Conservation (phyloP, 1,140 invertebrate genomes). For the Microplitis demolitor region DNA sequence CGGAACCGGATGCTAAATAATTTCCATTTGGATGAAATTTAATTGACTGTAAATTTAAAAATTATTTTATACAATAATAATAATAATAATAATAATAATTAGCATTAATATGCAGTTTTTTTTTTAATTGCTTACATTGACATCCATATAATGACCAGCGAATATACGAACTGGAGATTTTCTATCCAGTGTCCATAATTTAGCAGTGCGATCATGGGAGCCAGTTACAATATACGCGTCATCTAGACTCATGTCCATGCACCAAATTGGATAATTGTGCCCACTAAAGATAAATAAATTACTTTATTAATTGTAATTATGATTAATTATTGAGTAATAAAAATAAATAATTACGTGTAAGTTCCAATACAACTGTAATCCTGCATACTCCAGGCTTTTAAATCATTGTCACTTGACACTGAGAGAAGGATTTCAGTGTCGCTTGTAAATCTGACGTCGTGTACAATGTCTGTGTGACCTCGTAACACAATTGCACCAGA, state of each 20-base stretch:
- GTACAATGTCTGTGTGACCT: conserved; percentile 76
- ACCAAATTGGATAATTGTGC: conserved; percentile 87
- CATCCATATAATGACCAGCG: conserved; percentile 81
- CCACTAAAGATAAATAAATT: conserved; percentile 62
- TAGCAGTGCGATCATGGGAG: conserved; percentile 82
- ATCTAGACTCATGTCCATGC: conserved; percentile 76
- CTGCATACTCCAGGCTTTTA: conserved; percentile 73
- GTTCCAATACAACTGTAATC: conserved; percentile 72
- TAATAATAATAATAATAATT: too few relatives aligned
- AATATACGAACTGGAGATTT: conserved; percentile 80
- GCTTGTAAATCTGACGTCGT: conserved; percentile 71
- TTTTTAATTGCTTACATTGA: conserved; percentile 68
- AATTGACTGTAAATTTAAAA: conserved; percentile 64
- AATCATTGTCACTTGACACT: conserved; percentile 77
- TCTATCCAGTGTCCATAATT: conserved; percentile 83
- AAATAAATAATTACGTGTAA: conserved; percentile 65
- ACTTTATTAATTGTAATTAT: not conserved
- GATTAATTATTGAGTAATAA: conserved; percentile 4
- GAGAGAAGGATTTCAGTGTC: conserved; percentile 70
- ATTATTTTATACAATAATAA: too few relatives aligned
- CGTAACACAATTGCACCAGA: conserved; percentile 65
- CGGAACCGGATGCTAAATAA: conserved; percentile 79
- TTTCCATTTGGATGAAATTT: conserved; percentile 83
- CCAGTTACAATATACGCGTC: conserved; percentile 79
- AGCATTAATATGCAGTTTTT: not conserved